Conservation (phyloP, 2,888 invertebrate species). For the Laspeyria flexula region DNA sequence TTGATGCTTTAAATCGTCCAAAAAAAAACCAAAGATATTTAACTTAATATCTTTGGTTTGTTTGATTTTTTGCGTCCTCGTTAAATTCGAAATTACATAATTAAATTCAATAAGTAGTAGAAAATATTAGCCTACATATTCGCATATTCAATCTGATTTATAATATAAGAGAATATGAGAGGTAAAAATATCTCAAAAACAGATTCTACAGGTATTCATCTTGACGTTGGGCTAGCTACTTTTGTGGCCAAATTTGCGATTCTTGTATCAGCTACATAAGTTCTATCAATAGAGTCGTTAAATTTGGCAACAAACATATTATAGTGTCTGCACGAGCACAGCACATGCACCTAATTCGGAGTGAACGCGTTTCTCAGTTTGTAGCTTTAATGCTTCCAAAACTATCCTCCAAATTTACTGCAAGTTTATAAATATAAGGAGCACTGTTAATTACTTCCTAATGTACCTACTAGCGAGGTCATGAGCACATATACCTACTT, state of each 20-base stretch:
- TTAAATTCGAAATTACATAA: no score
- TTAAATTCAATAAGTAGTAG: no score
- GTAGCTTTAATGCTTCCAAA: slow-evolving; percentile 11
- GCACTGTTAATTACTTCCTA: slow-evolving; percentile 22
- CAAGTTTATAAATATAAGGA: slow-evolving; percentile 5
- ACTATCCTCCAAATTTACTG: slow-evolving; percentile 34
- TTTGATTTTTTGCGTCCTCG: no score
- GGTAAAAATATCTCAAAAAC: no score
- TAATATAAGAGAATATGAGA: no score
- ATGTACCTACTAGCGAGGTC: slow-evolving; percentile 15
- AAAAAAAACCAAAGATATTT: no score
- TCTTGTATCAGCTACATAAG: no score
- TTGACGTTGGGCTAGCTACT: not conserved
- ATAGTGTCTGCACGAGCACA: slow-evolving; percentile 9
- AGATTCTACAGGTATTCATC: not conserved
- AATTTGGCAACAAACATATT: not conserved
- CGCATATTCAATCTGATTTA: no score
- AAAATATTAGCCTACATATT: no score
- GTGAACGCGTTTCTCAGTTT: slow-evolving; percentile 9
- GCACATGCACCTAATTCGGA: slow-evolving; percentile 4
- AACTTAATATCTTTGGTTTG: no score
- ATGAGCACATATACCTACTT: not conserved
- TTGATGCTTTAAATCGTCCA: no score
- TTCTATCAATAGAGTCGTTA: no score
- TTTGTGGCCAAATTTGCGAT: not conserved